Base-by-base conservation (phyloP, 2,113 vertebrate genomes). In the Corvus hawaiiensis region DNA sequence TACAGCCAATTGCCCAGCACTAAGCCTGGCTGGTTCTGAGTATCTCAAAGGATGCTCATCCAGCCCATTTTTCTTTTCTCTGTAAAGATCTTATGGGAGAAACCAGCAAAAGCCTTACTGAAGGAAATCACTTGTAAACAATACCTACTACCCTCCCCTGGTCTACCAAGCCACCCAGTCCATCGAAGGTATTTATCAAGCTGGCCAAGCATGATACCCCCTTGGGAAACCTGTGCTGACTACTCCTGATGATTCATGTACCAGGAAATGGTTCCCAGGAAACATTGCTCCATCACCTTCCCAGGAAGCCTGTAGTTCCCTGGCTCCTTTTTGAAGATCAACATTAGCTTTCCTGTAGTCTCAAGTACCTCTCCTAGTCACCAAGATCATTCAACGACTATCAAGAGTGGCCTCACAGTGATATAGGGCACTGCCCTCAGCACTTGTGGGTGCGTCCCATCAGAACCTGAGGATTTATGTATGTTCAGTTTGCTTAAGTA, bases 381-480 rank as follows among this genome's bases (percentile, higher is more conserved):
- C 22, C 17, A 51, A 35, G 22, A 49, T 51, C 24, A 71, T 48
- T 71, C 68, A 18, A 43, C 56, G 35, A 49, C 35, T 43, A 32
- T 15, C 18, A 48, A 49, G 35, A 68, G 21, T 43, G 26, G 35
- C 17, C 32, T 80, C 26, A 48, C 66, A 79, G 35, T 41, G 58
- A 48, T n/a, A 48, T 2, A 30, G 22, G 17, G 17, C 21, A 49
- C 3, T 41, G 26, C 49, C 16, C 58, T 87, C 9, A 49, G 49
- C 41, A 87, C 49, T 22, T 2, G 2, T 23, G 41, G 20, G 30
- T 48, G 11, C 30, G 55, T 39, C 24, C 24, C 19, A 71, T 21
- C 17, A 35, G n/a, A 30, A 72, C 5, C 11, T 0, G 1, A 2
- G 10, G 21, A 56, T 63, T 56, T 59, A 64, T 2, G 2, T 12